phyloP scores from a whole-genome alignment of 2,113 vertebrate species.

The Oenanthe oenanthe region DNA sequence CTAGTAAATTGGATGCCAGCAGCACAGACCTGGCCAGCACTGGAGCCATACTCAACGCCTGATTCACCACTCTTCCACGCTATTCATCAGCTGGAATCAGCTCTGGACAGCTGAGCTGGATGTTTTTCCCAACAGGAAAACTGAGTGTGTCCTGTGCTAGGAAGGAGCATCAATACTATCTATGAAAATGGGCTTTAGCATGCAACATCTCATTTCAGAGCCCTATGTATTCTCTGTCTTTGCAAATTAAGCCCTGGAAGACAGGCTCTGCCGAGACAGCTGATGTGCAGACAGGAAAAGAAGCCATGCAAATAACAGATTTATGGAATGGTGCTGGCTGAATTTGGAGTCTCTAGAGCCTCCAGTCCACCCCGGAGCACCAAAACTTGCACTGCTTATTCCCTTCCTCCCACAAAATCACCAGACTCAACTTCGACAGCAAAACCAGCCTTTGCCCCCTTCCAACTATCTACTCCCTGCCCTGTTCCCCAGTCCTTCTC shows the following conservation, averaged over 20 bases:
- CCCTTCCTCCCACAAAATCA: background rate
- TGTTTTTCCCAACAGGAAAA: background rate
- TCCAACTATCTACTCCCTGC: background rate
- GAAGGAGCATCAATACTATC: background rate
- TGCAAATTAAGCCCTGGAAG: background rate
- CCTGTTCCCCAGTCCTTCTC: background rate
- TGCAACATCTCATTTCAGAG: background rate
- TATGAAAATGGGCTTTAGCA: background rate
- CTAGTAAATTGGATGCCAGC: background rate
- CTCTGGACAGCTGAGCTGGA: background rate
- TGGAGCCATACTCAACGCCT: background rate
- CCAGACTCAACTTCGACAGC: background rate
- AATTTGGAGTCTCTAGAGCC: background rate
- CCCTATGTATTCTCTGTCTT: background rate
- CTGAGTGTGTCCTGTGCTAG: background rate
- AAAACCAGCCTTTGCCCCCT: background rate
- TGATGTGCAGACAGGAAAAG: background rate
- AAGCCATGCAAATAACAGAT: background rate
- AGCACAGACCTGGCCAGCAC: background rate
- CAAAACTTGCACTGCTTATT: background rate
- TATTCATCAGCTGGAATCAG: background rate
- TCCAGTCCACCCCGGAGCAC: accelerated
- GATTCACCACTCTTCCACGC: constrained; percentile 11
- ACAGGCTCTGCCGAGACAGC: background rate
- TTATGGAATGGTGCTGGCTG: background rate